Base-by-base conservation (phyloP, 1,140 invertebrate genomes). In the Dinothrombium tinctorium region DNA sequence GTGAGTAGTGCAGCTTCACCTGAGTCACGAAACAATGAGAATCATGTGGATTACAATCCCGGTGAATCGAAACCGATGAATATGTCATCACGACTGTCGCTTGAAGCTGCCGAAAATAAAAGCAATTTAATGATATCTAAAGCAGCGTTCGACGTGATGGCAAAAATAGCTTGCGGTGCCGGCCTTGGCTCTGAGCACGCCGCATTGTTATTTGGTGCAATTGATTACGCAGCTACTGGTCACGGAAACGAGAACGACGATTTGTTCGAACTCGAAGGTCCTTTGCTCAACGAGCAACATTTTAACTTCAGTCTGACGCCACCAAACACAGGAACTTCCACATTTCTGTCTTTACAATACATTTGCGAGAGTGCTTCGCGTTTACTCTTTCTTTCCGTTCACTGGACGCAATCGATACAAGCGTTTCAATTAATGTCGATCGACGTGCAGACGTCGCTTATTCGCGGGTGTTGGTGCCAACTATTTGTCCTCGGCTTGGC, bases 311-410 rank as follows among this genome's bases (percentile, higher is more conserved):
- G 76, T 52, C 59, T 87, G 46, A 76, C 76, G 47, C 74, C 76
- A 6, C 82, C 82, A 12, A 72, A 71, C 28, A 72, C 28, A 15
- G 19, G 78, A 46, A 76, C 78, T 29, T 64, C 73, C 14, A 50
- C 49, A 14, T 81, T 76, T 59, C 64, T 80, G 39, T 83, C 81
- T 53, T 70, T 80, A 45, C 77, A 84, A 59, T 84, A 79, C 52
- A 81, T 90, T 36, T 87, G 80, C 62, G 83, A 90, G 63, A 82
- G 76, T 55, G 79, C 81, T 6, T 83, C 80, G 14, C 64, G 84
- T 48, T 63, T 90, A 32, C 62, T 90, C 24, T 87, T 90, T 55
- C 62, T 82, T 6, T 79, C 79, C 3, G 72, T 89, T 48, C 76
- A 87, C 56, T 89, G 82, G 76, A 71, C 78, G 24, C 66, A 77